Conservation (phyloP, 2,888 invertebrate species). For the Hirudinaria manillensis region DNA sequence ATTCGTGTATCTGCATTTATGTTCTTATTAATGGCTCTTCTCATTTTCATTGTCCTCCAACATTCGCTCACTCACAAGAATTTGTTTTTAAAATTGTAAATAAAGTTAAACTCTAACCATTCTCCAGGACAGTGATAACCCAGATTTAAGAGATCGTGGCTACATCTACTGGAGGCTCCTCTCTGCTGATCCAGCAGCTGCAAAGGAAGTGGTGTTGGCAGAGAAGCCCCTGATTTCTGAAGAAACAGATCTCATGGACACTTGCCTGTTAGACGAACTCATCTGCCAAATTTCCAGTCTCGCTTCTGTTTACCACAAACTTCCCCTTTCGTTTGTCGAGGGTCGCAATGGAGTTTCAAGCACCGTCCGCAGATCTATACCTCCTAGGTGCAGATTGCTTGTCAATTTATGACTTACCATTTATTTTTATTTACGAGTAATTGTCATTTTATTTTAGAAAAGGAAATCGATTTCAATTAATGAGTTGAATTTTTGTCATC, state of each 20-base stretch:
- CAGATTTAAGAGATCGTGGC: slow-evolving; percentile 92
- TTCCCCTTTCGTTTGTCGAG: slow-evolving; percentile 96
- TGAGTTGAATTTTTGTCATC: too few relatives aligned
- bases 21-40: too few relatives aligned
- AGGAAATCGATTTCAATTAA: too few relatives aligned
- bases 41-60: too few relatives aligned
- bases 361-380: slow-evolving; percentile 9
- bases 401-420: not conserved
- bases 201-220: slow-evolving; percentile 92
- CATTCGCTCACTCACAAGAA: too few relatives aligned
- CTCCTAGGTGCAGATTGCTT: not conserved
- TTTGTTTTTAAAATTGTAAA: too few relatives aligned
- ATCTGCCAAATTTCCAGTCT: slow-evolving; percentile 96
- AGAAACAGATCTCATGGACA: slow-evolving; percentile 94
- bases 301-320: slow-evolving; percentile 97
- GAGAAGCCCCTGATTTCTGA: slow-evolving; percentile 98
- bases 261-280: slow-evolving; percentile 90
- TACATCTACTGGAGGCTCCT: slow-evolving; percentile 98
- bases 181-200: slow-evolving; percentile 97
- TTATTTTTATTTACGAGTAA: too few relatives aligned
- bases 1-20: too few relatives aligned
- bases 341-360: slow-evolving; percentile 60
- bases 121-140: slow-evolving; percentile 79
- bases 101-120: too few relatives aligned
- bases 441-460: too few relatives aligned